These are phyloP conservation scores for Polypedilum pembai DNA, from an alignment of 1,140 invertebrate species.

Conservation along the genomic window DNA sequence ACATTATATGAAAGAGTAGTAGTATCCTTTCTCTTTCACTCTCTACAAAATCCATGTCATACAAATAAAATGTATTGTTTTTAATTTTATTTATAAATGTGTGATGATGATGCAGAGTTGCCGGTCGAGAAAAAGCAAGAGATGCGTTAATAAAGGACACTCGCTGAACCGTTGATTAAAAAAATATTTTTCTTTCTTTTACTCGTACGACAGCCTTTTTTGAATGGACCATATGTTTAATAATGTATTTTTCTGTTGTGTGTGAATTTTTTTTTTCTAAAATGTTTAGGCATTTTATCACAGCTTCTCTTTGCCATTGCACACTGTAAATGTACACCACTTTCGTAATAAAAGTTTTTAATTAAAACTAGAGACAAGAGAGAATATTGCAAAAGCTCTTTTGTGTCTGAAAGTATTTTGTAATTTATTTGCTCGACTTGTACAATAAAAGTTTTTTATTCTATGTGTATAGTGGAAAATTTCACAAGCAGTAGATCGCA, in stretches of 20 bases:
- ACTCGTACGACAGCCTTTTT: neutral
- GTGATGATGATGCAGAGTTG: neutral
- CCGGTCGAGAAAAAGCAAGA: neutral
- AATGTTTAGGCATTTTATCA: constrained; percentile 12
- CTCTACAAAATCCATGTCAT: neutral
- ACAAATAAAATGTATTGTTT: neutral
- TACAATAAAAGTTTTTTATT: constrained; percentile 14
- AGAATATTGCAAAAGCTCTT: constrained; percentile 18
- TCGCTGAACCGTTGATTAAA: neutral
- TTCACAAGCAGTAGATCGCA: neutral
- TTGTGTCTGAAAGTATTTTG: constrained; percentile 18
- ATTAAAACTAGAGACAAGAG: constrained; percentile 21
- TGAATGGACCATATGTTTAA: neutral
- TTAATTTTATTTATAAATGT: neutral
- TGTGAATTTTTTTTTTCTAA: neutral
- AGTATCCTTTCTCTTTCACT: neutral
- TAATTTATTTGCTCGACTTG: constrained; percentile 18
- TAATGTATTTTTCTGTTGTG: neutral
- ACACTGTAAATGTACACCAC: constrained; percentile 8
- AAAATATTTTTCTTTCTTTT: neutral
- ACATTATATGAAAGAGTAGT: neutral
- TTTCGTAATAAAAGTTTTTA: constrained; percentile 28
- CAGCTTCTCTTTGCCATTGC: constrained; percentile 7
- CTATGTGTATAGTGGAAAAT: neutral
- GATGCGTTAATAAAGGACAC: constrained; percentile 5